A percentile compares a stretch with the other conserved stretches of the same genome.
phyloP scores from a whole-genome alignment of 2,888 invertebrate genomes.

The Leptinotarsa rubiginosa region DNA sequence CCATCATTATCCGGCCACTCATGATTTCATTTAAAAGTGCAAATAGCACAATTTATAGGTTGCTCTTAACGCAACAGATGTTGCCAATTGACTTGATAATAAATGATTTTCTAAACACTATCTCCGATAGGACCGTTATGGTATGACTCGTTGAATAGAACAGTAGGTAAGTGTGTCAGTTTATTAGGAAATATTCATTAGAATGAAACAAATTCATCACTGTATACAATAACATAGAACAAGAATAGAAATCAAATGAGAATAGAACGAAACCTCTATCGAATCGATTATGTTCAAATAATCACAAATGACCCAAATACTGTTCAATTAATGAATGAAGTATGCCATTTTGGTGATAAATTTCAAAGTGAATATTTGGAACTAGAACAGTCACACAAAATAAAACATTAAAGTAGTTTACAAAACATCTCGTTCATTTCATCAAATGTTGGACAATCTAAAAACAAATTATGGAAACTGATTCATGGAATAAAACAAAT shows the following conservation, averaged over 20 bases:
- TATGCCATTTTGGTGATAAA: not conserved
- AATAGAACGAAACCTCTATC: not conserved
- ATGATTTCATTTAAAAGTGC: constrained; percentile 22
- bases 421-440: no score
- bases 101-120: constrained; percentile 20
- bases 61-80: constrained; percentile 26
- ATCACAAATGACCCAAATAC: not conserved
- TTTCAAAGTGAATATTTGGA: not conserved
- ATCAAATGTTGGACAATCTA: no score
- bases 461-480: no score
- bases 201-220: not conserved
- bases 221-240: not conserved
- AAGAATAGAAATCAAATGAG: constrained; percentile 8
- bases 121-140: constrained; percentile 9
- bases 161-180: constrained; percentile 33
- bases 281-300: constrained; percentile 2
- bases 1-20: constrained; percentile 12
- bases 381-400: not conserved
- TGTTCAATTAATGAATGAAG: not conserved
- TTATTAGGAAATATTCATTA: constrained; percentile 4
- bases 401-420: no score
- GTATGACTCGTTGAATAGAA: constrained; percentile 5
- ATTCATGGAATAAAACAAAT: no score
- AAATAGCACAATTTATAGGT: constrained; percentile 13
- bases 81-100: constrained; percentile 26